Percentiles rank a stretch among this genome's conserved stretches.
Conservation (phyloP, 2,797 vertebrate species). For the Moxostoma hubbsi region DNA sequence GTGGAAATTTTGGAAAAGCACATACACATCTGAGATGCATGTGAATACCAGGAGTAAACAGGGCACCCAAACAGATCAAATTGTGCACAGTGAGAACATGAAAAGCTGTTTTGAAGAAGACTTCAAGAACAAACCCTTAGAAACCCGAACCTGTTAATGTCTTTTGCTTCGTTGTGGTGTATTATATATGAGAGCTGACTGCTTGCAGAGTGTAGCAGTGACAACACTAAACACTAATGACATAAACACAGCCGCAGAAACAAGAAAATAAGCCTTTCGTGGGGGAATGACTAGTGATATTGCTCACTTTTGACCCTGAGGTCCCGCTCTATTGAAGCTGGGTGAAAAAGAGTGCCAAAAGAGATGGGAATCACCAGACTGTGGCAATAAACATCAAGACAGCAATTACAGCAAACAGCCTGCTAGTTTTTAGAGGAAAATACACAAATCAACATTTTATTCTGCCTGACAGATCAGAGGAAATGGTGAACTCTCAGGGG, state of each 20-base stretch:
- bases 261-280: too few species aligned
- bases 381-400: background rate
- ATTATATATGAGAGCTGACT: background rate
- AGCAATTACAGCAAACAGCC: background rate
- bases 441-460: background rate
- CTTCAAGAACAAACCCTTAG: too few species aligned
- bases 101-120: too few species aligned
- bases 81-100: too few species aligned
- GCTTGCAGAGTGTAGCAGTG: background rate
- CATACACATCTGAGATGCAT: too few species aligned
- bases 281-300: background rate
- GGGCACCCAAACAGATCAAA: too few species aligned
- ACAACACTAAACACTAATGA: background rate
- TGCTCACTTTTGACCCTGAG: background rate
- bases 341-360: background rate
- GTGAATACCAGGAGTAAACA: too few species aligned
- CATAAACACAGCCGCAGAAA: background rate
- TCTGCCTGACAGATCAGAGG: background rate
- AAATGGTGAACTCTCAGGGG: background rate
- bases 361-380: background rate
- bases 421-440: background rate
- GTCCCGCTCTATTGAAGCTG: background rate
- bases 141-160: too few species aligned
- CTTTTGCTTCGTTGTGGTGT: too few species aligned
- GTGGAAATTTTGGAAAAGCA: too few species aligned